phyloP scores from a whole-genome alignment of 2,888 invertebrate genomes.

The Drosophila tanythrix region DNA sequence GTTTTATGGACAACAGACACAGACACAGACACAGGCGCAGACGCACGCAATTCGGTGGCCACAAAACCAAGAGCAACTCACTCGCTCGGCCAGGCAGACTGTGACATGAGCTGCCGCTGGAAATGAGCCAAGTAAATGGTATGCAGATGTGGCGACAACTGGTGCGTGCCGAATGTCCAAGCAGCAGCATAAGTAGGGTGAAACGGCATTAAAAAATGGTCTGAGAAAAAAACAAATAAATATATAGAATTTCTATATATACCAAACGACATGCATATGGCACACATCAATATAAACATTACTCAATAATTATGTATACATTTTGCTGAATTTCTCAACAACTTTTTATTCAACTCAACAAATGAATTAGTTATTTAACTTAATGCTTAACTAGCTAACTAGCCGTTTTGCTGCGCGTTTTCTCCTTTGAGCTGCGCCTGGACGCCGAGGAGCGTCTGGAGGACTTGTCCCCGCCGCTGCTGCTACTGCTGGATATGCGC shows the following conservation, averaged over 20 bases:
- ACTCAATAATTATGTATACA: not conserved
- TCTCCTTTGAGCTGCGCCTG: conserved; percentile 68
- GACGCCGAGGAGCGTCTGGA: conserved; percentile 70
- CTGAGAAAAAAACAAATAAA: conserved; percentile 3
- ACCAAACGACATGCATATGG: conserved; percentile 8
- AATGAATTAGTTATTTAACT: conserved; percentile 6
- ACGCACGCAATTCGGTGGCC: conserved; percentile 14
- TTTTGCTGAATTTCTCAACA: conserved; percentile 2
- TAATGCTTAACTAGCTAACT: conserved; percentile 50
- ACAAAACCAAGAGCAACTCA: conserved; percentile 13
- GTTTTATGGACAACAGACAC: conserved; percentile 45
- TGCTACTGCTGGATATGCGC: conserved; percentile 70
- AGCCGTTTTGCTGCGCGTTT: conserved; percentile 67
- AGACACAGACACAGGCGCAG: not conserved
- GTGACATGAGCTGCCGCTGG: conserved; percentile 55
- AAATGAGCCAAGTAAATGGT: conserved; percentile 62
- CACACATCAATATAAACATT: conserved; percentile 11
- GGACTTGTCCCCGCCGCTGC: conserved; percentile 67
- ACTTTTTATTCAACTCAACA: conserved; percentile 33
- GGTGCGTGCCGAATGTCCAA: conserved; percentile 37
- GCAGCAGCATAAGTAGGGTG: conserved; percentile 46
- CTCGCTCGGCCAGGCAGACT: conserved; percentile 32
- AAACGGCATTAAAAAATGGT: conserved; percentile 21
- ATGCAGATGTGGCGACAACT: conserved; percentile 45
- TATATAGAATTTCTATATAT: conserved; percentile 30